Evolutionary conservation across 2,113 vertebrate species (phyloP).

Genomic region (Circaetus cinerascens): DNA sequence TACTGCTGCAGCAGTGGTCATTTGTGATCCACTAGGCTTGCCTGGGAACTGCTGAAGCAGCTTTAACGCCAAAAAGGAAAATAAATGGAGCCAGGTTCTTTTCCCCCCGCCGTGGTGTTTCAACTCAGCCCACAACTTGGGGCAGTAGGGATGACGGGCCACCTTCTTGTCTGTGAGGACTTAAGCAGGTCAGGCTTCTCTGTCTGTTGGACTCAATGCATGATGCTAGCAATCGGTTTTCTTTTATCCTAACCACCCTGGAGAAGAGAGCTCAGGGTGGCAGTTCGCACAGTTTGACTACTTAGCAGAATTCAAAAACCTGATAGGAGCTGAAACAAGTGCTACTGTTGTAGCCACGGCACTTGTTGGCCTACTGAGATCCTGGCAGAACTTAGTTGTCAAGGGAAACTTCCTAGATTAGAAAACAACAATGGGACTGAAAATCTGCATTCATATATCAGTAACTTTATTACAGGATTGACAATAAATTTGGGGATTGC

Average conservation of each 20-base stretch:
- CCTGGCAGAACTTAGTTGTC: neutral
- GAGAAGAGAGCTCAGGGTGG: neutral
- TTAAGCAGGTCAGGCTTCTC: neutral
- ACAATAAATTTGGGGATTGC: neutral
- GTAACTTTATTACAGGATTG: neutral
- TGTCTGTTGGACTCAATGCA: neutral
- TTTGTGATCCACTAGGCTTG: neutral
- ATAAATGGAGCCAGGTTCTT: neutral
- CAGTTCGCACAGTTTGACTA: neutral
- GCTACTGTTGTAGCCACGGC: neutral
- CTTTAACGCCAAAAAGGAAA: neutral
- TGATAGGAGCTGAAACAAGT: neutral
- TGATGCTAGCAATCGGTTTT: neutral
- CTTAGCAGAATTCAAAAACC: neutral
- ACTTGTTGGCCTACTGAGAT: neutral
- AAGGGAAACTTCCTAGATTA: neutral
- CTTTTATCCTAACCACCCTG: neutral
- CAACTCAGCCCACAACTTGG: accelerated
- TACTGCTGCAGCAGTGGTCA: neutral
- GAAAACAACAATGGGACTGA: neutral
- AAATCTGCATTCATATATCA: neutral
- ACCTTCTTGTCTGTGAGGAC: neutral
- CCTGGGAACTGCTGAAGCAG: neutral
- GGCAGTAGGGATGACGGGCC: neutral
- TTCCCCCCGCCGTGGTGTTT: accelerated